Base-by-base conservation (phyloP, 1,140 invertebrate species). In the Drosophila tropicalis region DNA sequence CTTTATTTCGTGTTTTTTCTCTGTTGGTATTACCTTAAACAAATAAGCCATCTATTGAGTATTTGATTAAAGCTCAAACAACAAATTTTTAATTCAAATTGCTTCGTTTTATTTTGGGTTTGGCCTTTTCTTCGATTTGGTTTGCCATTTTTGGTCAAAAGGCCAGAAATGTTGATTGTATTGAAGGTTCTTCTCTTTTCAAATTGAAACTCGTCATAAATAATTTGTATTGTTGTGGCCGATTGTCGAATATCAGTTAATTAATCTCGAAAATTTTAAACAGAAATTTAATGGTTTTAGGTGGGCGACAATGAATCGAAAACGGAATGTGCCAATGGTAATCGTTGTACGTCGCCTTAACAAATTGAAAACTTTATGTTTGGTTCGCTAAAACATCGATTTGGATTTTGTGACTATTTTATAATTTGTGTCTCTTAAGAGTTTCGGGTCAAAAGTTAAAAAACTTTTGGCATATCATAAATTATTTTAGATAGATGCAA, bases 361-460 rank as follows among this genome's bases (percentile, higher is more conserved):
- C 3, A 10, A 19, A 73, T 34, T 15, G 17, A 32, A 76, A 40
- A 68, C 72, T 69, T 34, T 29, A 29, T 29, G 25, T 29, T 29
- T 22, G 1, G 22, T 25, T 29, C 29, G 29, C 29, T 29, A 5
- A 29, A 6, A 1, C 29, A 5, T 29, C 29, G 5, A 5, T 6
- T 29, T 40, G n/a, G 3, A 40, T 40, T 40, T 41, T 41, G 12
- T 13, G 13, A 40, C 13, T 44, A 40, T 15, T 44, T 44, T 7
- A 3, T 1, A n/a, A 41, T 41, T 41, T 15, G 2, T 47, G n/a
- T 7, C 9, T 47, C 5, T 17, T 9, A 25, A 25, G 22, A 25
- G 22, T 25, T 25, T 25, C 2, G 44, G 44, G 13, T 44, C 41
- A 15, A 44, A 15, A 5, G 44, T 2, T 3, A 51, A 10, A 19